Evolutionary conservation across 2,797 vertebrate species (phyloP).

Genomic region (Platalea minor): DNA sequence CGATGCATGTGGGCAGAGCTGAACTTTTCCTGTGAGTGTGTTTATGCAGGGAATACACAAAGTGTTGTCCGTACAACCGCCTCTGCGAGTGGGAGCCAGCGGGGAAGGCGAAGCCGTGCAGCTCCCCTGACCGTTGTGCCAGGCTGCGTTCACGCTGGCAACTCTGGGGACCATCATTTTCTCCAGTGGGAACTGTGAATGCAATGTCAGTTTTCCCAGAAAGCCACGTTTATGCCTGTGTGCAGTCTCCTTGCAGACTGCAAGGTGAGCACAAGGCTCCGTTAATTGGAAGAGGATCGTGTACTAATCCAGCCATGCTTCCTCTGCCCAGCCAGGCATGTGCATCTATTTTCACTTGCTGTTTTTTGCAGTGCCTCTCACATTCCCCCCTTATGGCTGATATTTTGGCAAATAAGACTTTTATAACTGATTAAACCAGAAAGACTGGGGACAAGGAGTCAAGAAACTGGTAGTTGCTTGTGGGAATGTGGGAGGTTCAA

Average conservation of each 20-base stretch:
- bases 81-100: background rate
- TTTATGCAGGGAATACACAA: background rate
- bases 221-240: background rate
- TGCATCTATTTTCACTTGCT: background rate
- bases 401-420: background rate
- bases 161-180: background rate
- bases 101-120: background rate
- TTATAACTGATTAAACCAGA: background rate
- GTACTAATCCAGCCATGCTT: background rate
- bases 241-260: background rate
- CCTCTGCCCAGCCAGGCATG: background rate
- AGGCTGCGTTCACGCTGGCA: background rate
- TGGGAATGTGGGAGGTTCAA: background rate
- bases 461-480: background rate
- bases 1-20: background rate
- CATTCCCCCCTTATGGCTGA: background rate
- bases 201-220: background rate
- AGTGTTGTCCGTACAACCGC: accelerated
- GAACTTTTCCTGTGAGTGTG: background rate
- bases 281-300: background rate
- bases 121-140: background rate
- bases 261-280: background rate
- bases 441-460: background rate
- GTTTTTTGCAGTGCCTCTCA: background rate
- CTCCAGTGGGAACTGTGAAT: background rate